These are phyloP conservation scores for Mormyrops boulengeri DNA, from an alignment of 2,797 vertebrate species.

Conservation along the genomic window DNA sequence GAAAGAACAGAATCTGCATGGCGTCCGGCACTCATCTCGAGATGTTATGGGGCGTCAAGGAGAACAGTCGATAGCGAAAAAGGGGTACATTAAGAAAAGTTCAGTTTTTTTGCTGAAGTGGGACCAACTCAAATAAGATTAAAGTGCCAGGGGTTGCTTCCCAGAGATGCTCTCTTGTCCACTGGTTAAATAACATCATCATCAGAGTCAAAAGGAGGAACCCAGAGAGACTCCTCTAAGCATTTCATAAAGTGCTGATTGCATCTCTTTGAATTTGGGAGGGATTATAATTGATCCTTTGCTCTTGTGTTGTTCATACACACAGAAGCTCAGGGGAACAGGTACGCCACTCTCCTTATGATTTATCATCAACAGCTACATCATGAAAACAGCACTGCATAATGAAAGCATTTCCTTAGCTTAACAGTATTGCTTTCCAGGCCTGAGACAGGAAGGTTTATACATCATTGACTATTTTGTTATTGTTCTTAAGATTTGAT, in stretches of 20 bases:
- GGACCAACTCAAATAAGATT: constrained; percentile 3
- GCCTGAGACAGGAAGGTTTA: neutral
- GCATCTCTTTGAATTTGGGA: neutral
- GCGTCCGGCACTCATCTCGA: neutral
- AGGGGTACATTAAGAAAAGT: neutral
- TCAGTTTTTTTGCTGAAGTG: neutral
- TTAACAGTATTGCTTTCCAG: neutral
- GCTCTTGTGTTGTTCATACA: neutral
- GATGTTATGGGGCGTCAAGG: neutral
- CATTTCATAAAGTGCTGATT: neutral
- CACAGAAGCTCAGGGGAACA: neutral
- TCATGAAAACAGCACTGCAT: neutral
- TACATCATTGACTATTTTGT: neutral
- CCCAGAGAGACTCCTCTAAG: neutral
- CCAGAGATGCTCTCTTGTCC: neutral
- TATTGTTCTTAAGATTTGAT: neutral
- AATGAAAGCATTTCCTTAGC: neutral
- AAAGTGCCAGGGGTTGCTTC: neutral
- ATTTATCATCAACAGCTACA: neutral
- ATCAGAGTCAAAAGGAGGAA: neutral
- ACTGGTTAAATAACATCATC: constrained; percentile 4
- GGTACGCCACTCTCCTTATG: neutral
- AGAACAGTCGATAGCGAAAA: neutral
- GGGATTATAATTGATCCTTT: constrained; percentile 3
- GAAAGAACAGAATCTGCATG: neutral